These are phyloP conservation scores for Pyralis farinalis DNA, from an alignment of 2,888 invertebrate species.

Conservation along the genomic window DNA sequence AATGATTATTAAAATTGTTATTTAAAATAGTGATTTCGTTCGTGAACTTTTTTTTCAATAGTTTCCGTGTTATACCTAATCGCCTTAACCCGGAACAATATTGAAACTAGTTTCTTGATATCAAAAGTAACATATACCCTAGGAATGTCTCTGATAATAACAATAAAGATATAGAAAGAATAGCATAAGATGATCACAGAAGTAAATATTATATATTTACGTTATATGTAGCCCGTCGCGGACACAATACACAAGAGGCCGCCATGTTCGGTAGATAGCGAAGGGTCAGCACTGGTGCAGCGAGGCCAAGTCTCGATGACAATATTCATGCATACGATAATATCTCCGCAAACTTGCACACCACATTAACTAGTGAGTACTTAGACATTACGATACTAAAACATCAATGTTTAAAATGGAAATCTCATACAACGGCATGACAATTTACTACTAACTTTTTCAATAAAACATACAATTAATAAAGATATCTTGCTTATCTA, in stretches of 20 bases:
- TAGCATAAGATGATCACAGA: conserved; percentile 72
- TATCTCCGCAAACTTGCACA: conserved; percentile 46
- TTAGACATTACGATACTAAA: conserved; percentile 48
- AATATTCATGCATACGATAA: conserved; percentile 48
- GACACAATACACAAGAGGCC: conserved; percentile 30
- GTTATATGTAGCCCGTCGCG: conserved; percentile 50
- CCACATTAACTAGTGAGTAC: conserved; percentile 54
- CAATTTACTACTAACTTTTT: conserved; percentile 50
- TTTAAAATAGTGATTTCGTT: no score
- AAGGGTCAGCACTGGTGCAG: conserved; percentile 25
- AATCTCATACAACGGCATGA: conserved; percentile 54
- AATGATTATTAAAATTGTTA: no score
- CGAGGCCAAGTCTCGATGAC: conserved; percentile 52
- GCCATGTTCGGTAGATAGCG: conserved; percentile 23
- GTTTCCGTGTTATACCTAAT: no score
- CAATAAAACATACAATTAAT: conserved; percentile 57
- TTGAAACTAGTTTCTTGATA: conserved; percentile 39
- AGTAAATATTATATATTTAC: conserved; percentile 73
- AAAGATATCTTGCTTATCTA: conserved; percentile 61
- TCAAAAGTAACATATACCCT: conserved; percentile 49
- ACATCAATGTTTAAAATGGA: conserved; percentile 57
- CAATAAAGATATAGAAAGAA: conserved; percentile 59
- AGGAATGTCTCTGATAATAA: conserved; percentile 72
- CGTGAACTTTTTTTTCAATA: no score
- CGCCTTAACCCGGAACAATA: conserved; percentile 34